Evolutionary conservation across 2,113 vertebrate species (phyloP).

Genomic region (Ancistrus triradiatus): DNA sequence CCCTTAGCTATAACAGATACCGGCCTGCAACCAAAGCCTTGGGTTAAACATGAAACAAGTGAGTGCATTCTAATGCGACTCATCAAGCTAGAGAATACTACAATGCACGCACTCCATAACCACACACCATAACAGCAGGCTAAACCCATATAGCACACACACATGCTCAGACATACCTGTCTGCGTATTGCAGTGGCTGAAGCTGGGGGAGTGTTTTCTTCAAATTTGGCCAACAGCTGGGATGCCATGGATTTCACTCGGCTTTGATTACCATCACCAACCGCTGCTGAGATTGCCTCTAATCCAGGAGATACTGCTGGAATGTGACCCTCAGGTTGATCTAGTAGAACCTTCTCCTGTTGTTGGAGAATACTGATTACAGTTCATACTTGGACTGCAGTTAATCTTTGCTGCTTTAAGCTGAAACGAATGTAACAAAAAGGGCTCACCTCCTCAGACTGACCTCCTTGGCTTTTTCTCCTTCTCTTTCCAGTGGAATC

Average conservation of each 20-base stretch:
- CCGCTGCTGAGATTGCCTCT: conserved; percentile 60
- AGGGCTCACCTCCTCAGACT: neutral
- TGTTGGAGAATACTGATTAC: neutral
- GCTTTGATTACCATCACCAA: conserved; percentile 68
- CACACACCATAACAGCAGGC: too few relatives aligned
- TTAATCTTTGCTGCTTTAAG: too few relatives aligned
- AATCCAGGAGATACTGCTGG: conserved; percentile 59
- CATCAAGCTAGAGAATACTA: too few relatives aligned
- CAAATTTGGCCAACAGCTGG: conserved; percentile 86
- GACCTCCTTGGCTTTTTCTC: neutral
- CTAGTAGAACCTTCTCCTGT: conserved; percentile 67
- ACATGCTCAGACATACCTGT: conserved; percentile 32
- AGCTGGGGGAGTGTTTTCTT: conserved; percentile 66
- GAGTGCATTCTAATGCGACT: too few relatives aligned
- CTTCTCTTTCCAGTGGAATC: neutral
- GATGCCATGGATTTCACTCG: conserved; percentile 88
- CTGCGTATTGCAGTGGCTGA: conserved; percentile 53
- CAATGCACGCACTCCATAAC: too few relatives aligned
- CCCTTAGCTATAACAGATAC: neutral
- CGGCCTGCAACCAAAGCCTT: too few relatives aligned
- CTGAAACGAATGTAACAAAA: neutral
- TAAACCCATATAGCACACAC: neutral
- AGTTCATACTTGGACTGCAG: too few relatives aligned
- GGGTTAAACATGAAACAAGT: too few relatives aligned
- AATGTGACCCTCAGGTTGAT: conserved; percentile 57